phyloP scores from a whole-genome alignment of 2,888 invertebrate genomes.

The Kryphioiulus occultus region DNA sequence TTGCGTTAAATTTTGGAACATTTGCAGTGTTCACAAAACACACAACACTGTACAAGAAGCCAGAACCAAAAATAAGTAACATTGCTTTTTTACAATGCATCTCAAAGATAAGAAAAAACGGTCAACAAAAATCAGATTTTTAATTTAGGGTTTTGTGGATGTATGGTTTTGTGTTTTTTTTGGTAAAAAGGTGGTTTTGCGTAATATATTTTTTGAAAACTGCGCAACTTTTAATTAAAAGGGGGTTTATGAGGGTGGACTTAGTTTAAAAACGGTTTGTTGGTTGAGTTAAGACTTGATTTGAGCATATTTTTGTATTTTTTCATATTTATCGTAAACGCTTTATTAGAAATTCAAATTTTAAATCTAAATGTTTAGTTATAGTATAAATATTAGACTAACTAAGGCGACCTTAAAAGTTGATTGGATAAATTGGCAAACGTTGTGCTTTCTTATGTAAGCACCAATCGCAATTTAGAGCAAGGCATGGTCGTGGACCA shows the following conservation, averaged over 20 bases:
- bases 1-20: constrained; percentile 41
- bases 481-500: too few species aligned
- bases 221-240: neutral
- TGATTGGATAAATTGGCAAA: neutral
- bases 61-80: constrained; percentile 28
- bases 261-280: constrained; percentile 35
- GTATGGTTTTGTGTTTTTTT: neutral
- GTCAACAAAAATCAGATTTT: constrained; percentile 27
- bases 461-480: too few species aligned
- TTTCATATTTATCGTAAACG: neutral
- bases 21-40: constrained; percentile 47
- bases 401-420: neutral
- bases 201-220: neutral
- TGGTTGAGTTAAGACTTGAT: constrained; percentile 48
- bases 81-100: constrained; percentile 42
- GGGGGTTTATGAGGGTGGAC: constrained; percentile 4
- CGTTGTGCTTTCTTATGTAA: too few species aligned
- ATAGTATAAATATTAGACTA: neutral
- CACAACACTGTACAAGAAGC: constrained; percentile 50
- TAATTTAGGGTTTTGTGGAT: constrained; percentile 24
- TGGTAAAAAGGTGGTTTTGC: neutral
- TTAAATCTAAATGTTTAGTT: constrained; percentile 26
- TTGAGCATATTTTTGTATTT: constrained; percentile 47
- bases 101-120: constrained; percentile 40
- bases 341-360: constrained; percentile 12